Conservation (phyloP, 2,888 invertebrate species). For the Nasonia oneida region DNA sequence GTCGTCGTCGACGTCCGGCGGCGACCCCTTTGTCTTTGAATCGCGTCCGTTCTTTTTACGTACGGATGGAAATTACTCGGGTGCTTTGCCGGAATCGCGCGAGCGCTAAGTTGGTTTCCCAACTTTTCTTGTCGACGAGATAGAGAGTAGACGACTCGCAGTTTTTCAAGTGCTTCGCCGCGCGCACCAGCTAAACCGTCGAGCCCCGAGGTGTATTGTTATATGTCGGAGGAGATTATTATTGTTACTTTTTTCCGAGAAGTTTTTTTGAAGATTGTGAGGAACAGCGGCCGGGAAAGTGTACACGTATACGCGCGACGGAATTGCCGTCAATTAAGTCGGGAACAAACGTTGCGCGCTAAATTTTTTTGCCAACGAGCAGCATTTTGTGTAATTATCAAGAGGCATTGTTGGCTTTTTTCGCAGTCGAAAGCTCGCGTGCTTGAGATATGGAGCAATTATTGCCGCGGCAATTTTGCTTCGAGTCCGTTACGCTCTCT, state of each 20-base stretch:
- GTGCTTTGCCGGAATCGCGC: constrained; percentile 47
- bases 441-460: constrained; percentile 13
- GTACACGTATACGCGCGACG: background rate
- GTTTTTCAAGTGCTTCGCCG: constrained; percentile 30
- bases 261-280: constrained; percentile 14
- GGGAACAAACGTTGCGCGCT: background rate
- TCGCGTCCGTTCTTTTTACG: constrained; percentile 11
- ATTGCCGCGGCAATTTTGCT: constrained; percentile 31
- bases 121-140: constrained; percentile 35
- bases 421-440: background rate
- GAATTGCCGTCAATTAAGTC: background rate
- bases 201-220: constrained; percentile 38
- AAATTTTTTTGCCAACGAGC: constrained; percentile 9
- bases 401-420: constrained; percentile 37
- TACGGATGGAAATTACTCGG: constrained; percentile 57
- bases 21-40: constrained; percentile 44
- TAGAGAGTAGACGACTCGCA: background rate
- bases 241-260: background rate
- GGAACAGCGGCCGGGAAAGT: too few relatives aligned
- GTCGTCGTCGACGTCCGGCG: constrained; percentile 19
- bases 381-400: constrained; percentile 51
- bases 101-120: constrained; percentile 46
- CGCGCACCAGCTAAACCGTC: background rate
- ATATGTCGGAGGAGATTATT: constrained; percentile 23
- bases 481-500: background rate